A percentile compares a stretch with the other conserved stretches of the same genome.
These are phyloP conservation scores for Pseudolaguvia tuberculata DNA, from an alignment of 2,113 vertebrate species.

Conservation along the genomic window DNA sequence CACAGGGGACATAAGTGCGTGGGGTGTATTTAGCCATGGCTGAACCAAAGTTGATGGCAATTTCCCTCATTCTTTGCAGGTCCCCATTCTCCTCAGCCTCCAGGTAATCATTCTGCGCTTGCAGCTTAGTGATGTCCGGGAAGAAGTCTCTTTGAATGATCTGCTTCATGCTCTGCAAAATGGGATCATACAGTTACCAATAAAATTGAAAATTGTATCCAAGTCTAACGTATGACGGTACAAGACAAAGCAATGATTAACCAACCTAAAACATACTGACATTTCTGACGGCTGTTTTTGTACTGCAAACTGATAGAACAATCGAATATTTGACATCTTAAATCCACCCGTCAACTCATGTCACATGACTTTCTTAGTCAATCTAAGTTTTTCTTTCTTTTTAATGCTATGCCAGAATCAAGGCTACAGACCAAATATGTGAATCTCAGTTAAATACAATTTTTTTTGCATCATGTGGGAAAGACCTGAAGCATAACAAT, in stretches of 20 bases:
- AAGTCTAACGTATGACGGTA: too few relatives aligned
- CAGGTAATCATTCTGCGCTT: constrained; percentile 89
- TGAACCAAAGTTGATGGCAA: constrained; percentile 89
- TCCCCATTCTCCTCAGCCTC: constrained; percentile 93
- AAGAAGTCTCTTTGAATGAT: constrained; percentile 97
- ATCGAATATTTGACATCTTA: too few relatives aligned
- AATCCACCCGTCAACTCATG: neutral
- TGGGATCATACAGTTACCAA: neutral
- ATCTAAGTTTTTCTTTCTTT: too few relatives aligned
- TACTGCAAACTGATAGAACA: too few relatives aligned
- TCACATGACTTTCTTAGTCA: neutral
- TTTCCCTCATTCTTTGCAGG: constrained; percentile 89
- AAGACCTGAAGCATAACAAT: too few relatives aligned
- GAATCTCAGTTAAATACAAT: too few relatives aligned
- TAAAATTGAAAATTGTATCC: neutral
- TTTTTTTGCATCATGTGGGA: too few relatives aligned
- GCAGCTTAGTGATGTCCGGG: constrained; percentile 90
- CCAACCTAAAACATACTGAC: too few relatives aligned
- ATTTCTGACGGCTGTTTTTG: too few relatives aligned
- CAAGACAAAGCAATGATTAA: too few relatives aligned
- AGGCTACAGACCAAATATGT: too few relatives aligned
- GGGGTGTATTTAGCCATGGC: constrained; percentile 77
- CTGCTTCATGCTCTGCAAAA: constrained; percentile 78
- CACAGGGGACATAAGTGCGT: constrained; percentile 81
- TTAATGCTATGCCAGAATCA: too few relatives aligned